Conservation (phyloP, 1,140 invertebrate genomes). For the Coenobita brevimanus region DNA sequence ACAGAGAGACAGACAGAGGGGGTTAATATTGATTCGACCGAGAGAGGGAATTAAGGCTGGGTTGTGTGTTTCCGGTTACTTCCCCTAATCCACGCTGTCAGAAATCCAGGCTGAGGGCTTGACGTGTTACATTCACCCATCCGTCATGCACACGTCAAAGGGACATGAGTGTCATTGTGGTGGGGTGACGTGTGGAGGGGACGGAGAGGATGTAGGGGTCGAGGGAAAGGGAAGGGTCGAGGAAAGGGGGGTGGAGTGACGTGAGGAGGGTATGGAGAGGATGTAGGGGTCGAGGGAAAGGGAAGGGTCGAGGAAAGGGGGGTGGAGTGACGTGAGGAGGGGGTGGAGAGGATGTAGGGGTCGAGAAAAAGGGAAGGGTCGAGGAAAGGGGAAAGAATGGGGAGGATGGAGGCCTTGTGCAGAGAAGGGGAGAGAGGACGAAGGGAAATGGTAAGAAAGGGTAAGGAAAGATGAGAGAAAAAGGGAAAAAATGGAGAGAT, state of each 20-base stretch:
- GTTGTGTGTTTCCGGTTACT: slow-evolving; percentile 32
- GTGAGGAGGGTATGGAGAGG: background rate
- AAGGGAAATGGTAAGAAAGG: too few relatives aligned
- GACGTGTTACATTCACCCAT: slow-evolving; percentile 41
- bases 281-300: background rate
- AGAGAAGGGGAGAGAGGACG: too few relatives aligned
- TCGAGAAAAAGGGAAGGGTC: too few relatives aligned
- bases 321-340: background rate
- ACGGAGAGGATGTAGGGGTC: background rate
- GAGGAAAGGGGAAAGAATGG: too few relatives aligned
- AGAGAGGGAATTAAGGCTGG: slow-evolving; percentile 19
- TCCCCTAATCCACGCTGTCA: slow-evolving; percentile 55
- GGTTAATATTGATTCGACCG: slow-evolving; percentile 4
- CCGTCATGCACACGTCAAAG: slow-evolving; percentile 47
- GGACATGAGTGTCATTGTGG: slow-evolving; percentile 60
- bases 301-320: background rate
- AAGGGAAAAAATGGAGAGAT: too few relatives aligned
- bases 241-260: background rate
- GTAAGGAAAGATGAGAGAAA: too few relatives aligned
- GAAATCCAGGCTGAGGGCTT: slow-evolving; percentile 22
- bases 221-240: background rate
- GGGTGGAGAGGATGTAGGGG: too few relatives aligned
- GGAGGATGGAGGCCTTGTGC: too few relatives aligned
- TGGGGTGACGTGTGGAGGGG: slow-evolving; percentile 15
- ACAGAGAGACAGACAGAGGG: background rate